Percentiles rank a stretch among this genome's conserved stretches.
Conservation (phyloP, 2,888 invertebrate genomes). For the Argyresthia goedartella region DNA sequence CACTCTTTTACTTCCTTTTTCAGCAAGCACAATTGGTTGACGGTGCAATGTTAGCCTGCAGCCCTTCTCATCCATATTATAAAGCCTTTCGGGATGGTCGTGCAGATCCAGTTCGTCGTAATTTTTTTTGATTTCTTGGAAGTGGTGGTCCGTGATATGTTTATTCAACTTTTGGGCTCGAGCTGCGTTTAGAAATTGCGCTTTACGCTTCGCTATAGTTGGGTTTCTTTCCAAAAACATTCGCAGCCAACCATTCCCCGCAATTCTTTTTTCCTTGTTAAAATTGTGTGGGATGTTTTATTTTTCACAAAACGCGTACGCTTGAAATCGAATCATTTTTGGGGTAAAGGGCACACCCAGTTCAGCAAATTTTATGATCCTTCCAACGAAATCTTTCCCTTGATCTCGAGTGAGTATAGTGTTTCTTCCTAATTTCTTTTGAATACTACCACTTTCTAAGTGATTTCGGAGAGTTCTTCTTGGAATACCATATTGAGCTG, state of each 20-base stretch:
- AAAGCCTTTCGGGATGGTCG: slow-evolving; percentile 10
- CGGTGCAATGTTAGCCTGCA: slow-evolving; percentile 11
- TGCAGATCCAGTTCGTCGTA: slow-evolving; percentile 12
- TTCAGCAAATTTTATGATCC: neutral
- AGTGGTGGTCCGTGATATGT: slow-evolving; percentile 10
- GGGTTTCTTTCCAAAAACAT: slow-evolving; percentile 13
- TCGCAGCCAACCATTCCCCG: slow-evolving; percentile 13
- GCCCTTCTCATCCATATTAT: slow-evolving; percentile 8
- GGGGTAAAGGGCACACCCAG: slow-evolving; percentile 1
- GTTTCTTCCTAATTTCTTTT: neutral
- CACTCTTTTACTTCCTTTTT: slow-evolving; percentile 23
- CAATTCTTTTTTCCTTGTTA: neutral
- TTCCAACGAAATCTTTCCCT: neutral
- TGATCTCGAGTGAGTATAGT: neutral
- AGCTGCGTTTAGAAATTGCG: slow-evolving; percentile 14
- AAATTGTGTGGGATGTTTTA: slow-evolving; percentile 1
- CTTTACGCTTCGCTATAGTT: slow-evolving; percentile 10
- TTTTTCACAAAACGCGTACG: neutral
- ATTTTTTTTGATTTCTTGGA: slow-evolving; percentile 10
- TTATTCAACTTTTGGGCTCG: slow-evolving; percentile 10
- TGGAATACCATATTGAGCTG: neutral
- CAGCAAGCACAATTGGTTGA: slow-evolving; percentile 10
- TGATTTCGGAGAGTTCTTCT: neutral
- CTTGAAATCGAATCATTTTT: neutral
- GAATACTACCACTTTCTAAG: neutral